Percentiles rank a stretch among this genome's conserved stretches.
phyloP scores from a whole-genome alignment of 2,888 invertebrate species.

The Gymnoscelis rufifasciata region DNA sequence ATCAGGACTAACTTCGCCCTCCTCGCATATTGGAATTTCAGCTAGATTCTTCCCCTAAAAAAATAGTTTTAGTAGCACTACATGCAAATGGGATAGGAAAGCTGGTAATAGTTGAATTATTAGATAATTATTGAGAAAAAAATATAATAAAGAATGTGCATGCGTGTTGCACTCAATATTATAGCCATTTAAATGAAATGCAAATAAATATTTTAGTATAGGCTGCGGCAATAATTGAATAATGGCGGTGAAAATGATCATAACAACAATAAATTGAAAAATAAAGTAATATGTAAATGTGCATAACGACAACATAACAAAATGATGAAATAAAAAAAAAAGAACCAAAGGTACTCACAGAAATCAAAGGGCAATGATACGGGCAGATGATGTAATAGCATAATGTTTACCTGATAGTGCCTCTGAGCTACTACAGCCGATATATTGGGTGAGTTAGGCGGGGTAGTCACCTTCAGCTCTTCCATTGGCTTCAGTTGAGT shows the following conservation, averaged over 20 bases:
- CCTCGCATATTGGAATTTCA: conserved; percentile 82
- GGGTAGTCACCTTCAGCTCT: conserved; percentile 78
- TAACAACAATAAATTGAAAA: no score
- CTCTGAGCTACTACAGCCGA: conserved; percentile 81
- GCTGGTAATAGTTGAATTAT: conserved; percentile 10
- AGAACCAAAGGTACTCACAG: conserved; percentile 71
- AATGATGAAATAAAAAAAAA: conserved; percentile 40
- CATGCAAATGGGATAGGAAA: conserved; percentile 26
- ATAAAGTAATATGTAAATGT: conserved; percentile 18
- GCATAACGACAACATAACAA: conserved; percentile 19
- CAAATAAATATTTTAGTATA: not conserved
- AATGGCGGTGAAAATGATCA: no score
- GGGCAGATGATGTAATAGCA: conserved; percentile 19
- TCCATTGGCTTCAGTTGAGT: conserved; percentile 74
- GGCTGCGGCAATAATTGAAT: not conserved
- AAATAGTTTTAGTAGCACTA: conserved; percentile 25
- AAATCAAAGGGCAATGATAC: conserved; percentile 60
- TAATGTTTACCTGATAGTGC: conserved; percentile 76
- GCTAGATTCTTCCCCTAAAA: conserved; percentile 78
- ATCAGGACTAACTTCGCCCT: conserved; percentile 80
- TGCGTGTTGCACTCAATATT: no score
- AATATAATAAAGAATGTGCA: no score
- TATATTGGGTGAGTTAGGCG: conserved; percentile 87
- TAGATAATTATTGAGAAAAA: no score
- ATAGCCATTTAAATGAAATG: no score